These are phyloP conservation scores for Ecdyonurus torrentis DNA, from an alignment of 2,888 invertebrate genomes.

Conservation along the genomic window DNA sequence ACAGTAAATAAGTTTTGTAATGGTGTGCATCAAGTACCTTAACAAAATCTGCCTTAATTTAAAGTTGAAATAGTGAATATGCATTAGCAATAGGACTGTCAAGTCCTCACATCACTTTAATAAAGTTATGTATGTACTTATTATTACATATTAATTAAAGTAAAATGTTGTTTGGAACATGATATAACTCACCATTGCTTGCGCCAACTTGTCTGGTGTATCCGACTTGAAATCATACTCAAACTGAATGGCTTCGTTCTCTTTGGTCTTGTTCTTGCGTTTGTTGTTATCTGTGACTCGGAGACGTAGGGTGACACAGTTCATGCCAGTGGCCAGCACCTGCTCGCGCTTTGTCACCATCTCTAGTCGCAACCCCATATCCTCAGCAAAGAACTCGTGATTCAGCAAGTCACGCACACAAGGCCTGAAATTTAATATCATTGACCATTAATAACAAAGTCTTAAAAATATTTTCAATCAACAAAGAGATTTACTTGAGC, in stretches of 20 bases:
- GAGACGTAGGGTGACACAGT: constrained; percentile 74
- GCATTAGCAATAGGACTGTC: no score
- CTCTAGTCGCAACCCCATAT: constrained; percentile 66
- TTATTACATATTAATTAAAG: no score
- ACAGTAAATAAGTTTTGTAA: no score
- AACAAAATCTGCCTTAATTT: no score
- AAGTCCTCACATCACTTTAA: no score
- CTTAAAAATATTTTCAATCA: not conserved
- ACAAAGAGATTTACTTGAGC: no score
- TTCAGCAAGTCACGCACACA: constrained; percentile 85
- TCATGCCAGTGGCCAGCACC: constrained; percentile 25
- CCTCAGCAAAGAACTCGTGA: constrained; percentile 95
- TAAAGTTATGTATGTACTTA: no score
- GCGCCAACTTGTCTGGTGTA: constrained; percentile 83
- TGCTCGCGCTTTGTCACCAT: constrained; percentile 43
- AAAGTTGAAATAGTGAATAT: no score
- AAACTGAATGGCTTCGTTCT: constrained; percentile 98
- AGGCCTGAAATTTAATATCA: constrained; percentile 42
- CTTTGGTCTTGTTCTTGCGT: constrained; percentile 90
- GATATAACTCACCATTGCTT: constrained; percentile 56
- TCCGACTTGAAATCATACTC: constrained; percentile 87
- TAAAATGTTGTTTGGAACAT: no score
- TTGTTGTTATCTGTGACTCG: constrained; percentile 95
- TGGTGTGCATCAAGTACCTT: no score
- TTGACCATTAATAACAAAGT: not conserved